Percentiles rank a stretch among this genome's conserved stretches.
Conservation (phyloP, 2,888 invertebrate species). For the Pollenia labialis region DNA sequence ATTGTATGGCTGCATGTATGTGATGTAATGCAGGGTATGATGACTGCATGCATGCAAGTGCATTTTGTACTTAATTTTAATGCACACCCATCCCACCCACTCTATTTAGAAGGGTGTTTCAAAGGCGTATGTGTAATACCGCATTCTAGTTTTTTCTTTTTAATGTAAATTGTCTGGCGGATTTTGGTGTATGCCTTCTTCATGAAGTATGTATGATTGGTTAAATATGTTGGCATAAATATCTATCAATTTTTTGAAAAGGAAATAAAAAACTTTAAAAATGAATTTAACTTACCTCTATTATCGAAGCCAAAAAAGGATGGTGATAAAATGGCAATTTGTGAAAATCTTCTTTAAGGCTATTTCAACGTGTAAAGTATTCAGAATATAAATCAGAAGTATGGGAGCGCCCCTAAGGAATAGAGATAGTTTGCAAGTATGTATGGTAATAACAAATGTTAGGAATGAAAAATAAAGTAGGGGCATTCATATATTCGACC, state of each 20-base stretch:
- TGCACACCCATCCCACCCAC: neutral
- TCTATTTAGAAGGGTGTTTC: neutral
- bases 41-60: constrained; percentile 55
- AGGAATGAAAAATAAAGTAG: too few relatives aligned
- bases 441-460: too few relatives aligned
- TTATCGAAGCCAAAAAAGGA: too few relatives aligned
- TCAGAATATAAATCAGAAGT: too few relatives aligned
- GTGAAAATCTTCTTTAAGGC: neutral
- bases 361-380: too few relatives aligned
- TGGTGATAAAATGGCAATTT: neutral
- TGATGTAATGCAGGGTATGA: constrained; percentile 29
- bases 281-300: neutral
- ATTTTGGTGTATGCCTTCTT: constrained; percentile 53
- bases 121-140: constrained; percentile 48
- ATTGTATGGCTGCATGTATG: constrained; percentile 40
- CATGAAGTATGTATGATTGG: constrained; percentile 22
- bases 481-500: too few relatives aligned
- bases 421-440: too few relatives aligned
- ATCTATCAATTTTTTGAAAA: constrained; percentile 38
- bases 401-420: too few relatives aligned
- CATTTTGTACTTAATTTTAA: constrained; percentile 24
- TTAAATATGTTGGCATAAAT: constrained; percentile 34
- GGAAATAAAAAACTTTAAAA: constrained; percentile 14
- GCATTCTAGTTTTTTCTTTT: constrained; percentile 4
- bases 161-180: constrained; percentile 33